These are phyloP conservation scores for Petrocephalus zakoni DNA, from an alignment of 2,113 vertebrate genomes.

Conservation along the genomic window DNA sequence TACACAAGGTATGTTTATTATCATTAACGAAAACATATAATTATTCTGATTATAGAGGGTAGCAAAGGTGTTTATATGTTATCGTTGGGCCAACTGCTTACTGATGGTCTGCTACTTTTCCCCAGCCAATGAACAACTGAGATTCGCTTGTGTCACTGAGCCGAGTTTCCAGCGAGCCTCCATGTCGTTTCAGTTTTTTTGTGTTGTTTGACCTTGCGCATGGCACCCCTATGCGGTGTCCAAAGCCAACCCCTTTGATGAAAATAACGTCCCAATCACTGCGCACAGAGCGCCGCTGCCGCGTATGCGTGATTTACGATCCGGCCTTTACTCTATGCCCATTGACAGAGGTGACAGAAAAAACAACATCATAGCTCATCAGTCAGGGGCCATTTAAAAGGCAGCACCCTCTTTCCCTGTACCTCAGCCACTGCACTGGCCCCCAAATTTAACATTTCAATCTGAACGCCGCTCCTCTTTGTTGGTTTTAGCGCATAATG, in stretches of 20 bases:
- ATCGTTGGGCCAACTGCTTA: not conserved
- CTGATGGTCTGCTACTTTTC: not conserved
- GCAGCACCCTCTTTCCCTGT: not conserved
- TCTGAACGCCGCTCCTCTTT: not conserved
- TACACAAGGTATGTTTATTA: not conserved
- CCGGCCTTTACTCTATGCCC: not conserved
- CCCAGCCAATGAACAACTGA: not conserved
- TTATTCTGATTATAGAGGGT: not conserved
- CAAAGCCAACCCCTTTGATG: not conserved
- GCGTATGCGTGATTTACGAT: not conserved
- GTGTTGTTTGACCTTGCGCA: fast-evolving
- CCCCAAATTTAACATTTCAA: not conserved
- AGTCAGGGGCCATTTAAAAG: not conserved
- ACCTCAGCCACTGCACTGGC: not conserved
- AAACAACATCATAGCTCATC: not conserved
- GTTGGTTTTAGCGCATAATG: not conserved
- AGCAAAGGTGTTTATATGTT: too few relatives aligned
- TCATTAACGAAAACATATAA: not conserved
- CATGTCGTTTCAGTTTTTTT: not conserved
- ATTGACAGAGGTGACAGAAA: not conserved
- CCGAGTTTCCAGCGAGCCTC: not conserved
- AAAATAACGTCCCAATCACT: not conserved
- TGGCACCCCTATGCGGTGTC: not conserved
- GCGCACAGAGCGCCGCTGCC: too few relatives aligned
- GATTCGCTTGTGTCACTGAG: not conserved